Base-by-base conservation (phyloP, 2,113 vertebrate genomes). In the Lophius piscatorius region DNA sequence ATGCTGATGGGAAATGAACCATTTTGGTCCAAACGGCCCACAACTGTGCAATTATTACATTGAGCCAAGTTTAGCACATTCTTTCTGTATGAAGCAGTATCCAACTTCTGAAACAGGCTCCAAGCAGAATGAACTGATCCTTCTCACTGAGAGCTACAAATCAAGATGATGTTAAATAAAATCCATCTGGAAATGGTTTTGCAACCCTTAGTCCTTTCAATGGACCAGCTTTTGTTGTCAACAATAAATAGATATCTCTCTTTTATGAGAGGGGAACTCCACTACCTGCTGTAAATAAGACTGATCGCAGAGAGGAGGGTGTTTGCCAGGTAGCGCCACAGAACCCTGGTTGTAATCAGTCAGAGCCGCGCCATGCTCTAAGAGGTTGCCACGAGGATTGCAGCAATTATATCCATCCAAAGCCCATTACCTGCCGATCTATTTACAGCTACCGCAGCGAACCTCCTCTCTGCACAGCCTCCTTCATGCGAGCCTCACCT, bases 51-150 rank as follows among this genome's bases (percentile, higher is more conserved):
- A 78, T 87, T 87, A 82, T 86, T 84, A 80, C 40, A 72, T 45
- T 14, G 60, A 48, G 86, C 82, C 81, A 79, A 79, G 73, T 86
- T 88, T 83, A 78, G 88, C 77, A 81, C 80, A 86, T 80, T 85
- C 74, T 58, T 82, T 82, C 56, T 75, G 62, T 49, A 66, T 76
- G 74, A 65, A 77, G 77, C 66, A 76, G 41, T 26, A 35, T 68
- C 46, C 18, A 74, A 46, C 40, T 49, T 63, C 45, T 72, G 44
- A 78, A 81, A 69, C 31, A 42, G 59, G 56, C n/a, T 20, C 17
- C 1, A 40, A 44, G 13, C 56, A 61, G 63, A 49, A 44, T 26
- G 35, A 67, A 31, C 5, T 14, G 67, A 36, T 36, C 39, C 45
- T 55, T 80, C 31, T 58, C 20, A 26, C 21, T 60, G 33, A 49